Evolutionary conservation across 2,797 vertebrate species (phyloP), one percentile per base, ranked within the genome.

Genomic region (Microchirus variegatus): DNA sequence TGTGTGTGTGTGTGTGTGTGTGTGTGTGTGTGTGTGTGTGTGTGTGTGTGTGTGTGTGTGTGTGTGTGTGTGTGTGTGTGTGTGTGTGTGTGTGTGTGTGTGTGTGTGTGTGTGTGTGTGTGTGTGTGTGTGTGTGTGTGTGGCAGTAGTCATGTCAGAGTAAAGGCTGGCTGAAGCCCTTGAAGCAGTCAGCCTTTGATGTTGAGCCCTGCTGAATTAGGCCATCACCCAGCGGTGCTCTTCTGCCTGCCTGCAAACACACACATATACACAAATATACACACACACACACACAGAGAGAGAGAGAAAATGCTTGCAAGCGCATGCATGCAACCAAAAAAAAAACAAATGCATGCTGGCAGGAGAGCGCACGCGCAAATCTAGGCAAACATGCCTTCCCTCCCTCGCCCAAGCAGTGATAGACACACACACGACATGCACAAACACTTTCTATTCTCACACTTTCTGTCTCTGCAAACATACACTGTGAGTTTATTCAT

Each of bases 151-250:
- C 72, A 67, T 88, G 85, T 86, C 86, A 87, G 82, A 87, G 83
- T 75, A 31, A 71, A 82, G 67, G 75, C 78, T 70, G 78, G 81
- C 78, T 87, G 84, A 78, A 87, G 84, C 81, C 79, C 83, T 86
- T 79, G 71, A 83, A 87, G 87, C 82, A 88, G 75, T 89, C 81
- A 79, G 80, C 72, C 78, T 91, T 89, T 91, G 89, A 91, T 87
- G 88, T 84, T 85, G 80, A 88, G 85, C 89, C 78, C 80, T 77
- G 80, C 85, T 83, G 87, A 89, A 89, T 86, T 88, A 89, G 86
- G 89, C 81, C 88, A 89, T 85, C 80, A 82, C 86, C 78, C 86
- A 84, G 80, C 74, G 74, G 82, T 84, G 79, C 80, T 80, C 73
- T 84, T 78, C 76, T 73, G 77, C 77, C 77, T 82, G 75, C 73